Evolutionary conservation across 2,113 vertebrate genomes (phyloP), one percentile per base, ranked within the genome.

Genomic region (Crypturellus undulatus): DNA sequence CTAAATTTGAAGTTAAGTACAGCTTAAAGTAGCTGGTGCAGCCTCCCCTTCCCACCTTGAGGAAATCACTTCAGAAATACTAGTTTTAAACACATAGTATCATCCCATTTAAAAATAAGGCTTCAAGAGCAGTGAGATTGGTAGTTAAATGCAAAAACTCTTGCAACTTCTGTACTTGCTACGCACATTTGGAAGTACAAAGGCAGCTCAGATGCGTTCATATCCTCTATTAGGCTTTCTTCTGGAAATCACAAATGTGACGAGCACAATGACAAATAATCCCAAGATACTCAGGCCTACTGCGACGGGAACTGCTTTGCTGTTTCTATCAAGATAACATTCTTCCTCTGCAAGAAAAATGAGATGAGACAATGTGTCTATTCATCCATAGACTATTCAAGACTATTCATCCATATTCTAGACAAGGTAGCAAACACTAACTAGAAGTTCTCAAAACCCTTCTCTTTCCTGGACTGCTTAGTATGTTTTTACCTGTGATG

Each of bases 251-350:
- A 99, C 93, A 88, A 90, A 98, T 3, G 97, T 97, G 43, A 97
- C 65, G 58, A 98, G 49, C 21, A 97, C 93, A 28, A 99, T 92
- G 68, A 98, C 89, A 88, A 98, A 10, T 73, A 99, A 32, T 64
- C 97, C 98, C 45, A 98, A 80, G 40, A 97, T 92, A 3, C 91
- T 95, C 51, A 98, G 96, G 36, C 98, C 98, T 43, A 99, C 19
- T 2, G 97, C 94, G 4, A 98, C 70, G 47, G 98, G 98, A 67
- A 98, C 79, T 36, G 97, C 70, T 89, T 89, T 97, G 89, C 96
- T 97, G 90, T 95, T 98, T 84, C 59, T 98, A 87, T 99, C 99
- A 12, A 72, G 92, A 97, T 92, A 98, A 93, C 99, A 99, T 96
- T 99, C 99, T 79, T 98, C 96, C 82, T 96, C 99, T 99, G 98